phyloP scores from a whole-genome alignment of 2,888 invertebrate genomes.

The Tetragonisca angustula region DNA sequence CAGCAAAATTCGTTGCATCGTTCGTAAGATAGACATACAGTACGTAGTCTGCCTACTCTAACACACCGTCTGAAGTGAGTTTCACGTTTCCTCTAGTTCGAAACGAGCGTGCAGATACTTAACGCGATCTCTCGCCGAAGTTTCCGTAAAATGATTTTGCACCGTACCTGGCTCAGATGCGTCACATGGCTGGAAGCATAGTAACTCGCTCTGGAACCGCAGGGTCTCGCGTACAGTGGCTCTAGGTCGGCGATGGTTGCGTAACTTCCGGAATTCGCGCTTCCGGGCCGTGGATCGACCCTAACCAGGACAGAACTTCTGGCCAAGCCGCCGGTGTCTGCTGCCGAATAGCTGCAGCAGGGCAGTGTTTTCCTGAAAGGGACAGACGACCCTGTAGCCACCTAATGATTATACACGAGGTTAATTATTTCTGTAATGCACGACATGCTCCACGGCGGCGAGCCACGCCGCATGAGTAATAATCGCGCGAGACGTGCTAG shows the following conservation, averaged over 20 bases:
- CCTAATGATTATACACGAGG: constrained; percentile 57
- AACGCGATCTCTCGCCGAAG: constrained; percentile 34
- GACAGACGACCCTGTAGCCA: constrained; percentile 43
- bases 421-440: constrained; percentile 64
- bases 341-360: constrained; percentile 91
- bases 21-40: neutral
- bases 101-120: constrained; percentile 2
- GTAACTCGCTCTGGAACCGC: constrained; percentile 89
- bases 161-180: constrained; percentile 88
- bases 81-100: neutral
- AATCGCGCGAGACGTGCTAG: constrained; percentile 13
- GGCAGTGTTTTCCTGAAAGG: constrained; percentile 81
- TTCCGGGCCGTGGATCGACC: constrained; percentile 90
- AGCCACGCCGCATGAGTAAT: constrained; percentile 28
- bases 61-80: neutral
- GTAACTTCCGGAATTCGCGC: constrained; percentile 91
- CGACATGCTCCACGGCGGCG: constrained; percentile 26
- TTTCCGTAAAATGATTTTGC: constrained; percentile 36
- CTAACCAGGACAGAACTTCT: constrained; percentile 89
- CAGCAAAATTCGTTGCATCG: too few relatives aligned
- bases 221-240: constrained; percentile 84
- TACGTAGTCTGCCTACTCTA: too few relatives aligned
- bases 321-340: constrained; percentile 90
- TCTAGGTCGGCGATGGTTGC: constrained; percentile 93
- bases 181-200: constrained; percentile 92